Percentiles rank a stretch among this genome's conserved stretches.
Conservation (phyloP, 2,888 invertebrate species). For the Parnassius orleans region DNA sequence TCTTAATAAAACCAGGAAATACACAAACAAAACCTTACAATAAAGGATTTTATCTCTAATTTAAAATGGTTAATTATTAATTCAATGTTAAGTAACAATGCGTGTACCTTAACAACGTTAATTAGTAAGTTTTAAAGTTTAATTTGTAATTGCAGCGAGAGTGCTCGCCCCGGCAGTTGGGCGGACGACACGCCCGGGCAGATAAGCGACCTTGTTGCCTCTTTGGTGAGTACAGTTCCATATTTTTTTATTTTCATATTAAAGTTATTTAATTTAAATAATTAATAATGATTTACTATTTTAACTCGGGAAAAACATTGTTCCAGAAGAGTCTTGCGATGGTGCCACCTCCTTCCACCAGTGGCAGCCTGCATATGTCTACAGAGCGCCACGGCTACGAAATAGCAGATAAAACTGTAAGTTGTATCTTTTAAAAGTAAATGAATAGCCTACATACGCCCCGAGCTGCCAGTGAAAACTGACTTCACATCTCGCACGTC, state of each 20-base stretch:
- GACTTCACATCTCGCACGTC: too few species aligned
- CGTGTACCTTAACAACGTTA: too few species aligned
- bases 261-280: too few species aligned
- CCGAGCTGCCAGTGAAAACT: too few species aligned
- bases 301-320: not conserved
- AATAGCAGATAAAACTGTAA: slow-evolving; percentile 32
- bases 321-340: slow-evolving; percentile 66
- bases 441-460: too few species aligned
- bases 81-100: too few species aligned
- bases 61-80: too few species aligned
- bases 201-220: slow-evolving; percentile 56
- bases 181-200: slow-evolving; percentile 46
- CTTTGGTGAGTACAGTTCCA: slow-evolving; percentile 1
- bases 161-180: slow-evolving; percentile 64
- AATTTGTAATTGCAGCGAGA: slow-evolving; percentile 57
- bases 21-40: too few species aligned
- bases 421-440: not conserved
- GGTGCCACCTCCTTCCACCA: slow-evolving; percentile 39
- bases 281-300: too few species aligned
- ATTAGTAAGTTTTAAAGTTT: not conserved
- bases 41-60: too few species aligned
- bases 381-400: slow-evolving; percentile 42
- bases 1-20: too few species aligned
- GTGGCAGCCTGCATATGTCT: slow-evolving; percentile 31
- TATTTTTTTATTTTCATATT: too few species aligned